Conservation (phyloP, 2,113 vertebrate species). For the Aldabrachelys gigantea region DNA sequence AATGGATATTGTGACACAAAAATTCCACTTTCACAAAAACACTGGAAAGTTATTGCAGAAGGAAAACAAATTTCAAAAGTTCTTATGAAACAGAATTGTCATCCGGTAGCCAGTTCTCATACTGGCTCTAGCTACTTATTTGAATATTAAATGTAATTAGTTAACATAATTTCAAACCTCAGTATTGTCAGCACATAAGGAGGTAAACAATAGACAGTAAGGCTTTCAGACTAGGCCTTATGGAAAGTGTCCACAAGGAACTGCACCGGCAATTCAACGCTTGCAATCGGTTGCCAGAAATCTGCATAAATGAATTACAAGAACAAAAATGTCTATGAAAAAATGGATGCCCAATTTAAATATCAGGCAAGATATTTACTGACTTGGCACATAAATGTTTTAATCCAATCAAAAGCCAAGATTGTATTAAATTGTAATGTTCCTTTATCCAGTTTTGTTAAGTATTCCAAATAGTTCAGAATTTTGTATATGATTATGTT, state of each 20-base stretch:
- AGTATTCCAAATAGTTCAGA: background rate
- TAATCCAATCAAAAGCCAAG: background rate
- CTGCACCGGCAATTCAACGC: background rate
- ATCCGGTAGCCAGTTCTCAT: background rate
- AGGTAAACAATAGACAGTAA: background rate
- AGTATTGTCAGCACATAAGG: background rate
- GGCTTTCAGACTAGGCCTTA: background rate
- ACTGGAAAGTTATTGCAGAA: background rate
- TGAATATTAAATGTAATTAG: background rate
- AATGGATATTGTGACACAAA: background rate
- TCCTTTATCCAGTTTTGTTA: background rate
- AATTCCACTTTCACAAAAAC: background rate
- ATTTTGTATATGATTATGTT: background rate
- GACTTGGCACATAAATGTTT: background rate
- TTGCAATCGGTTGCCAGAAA: background rate
- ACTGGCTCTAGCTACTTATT: background rate
- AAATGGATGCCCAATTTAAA: background rate
- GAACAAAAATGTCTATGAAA: background rate
- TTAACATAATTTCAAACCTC: background rate
- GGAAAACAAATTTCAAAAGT: background rate
- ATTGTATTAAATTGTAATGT: background rate
- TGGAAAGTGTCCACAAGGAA: background rate
- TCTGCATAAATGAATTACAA: background rate
- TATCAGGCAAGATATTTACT: background rate
- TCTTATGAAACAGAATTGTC: background rate